phyloP scores from a whole-genome alignment of 2,113 vertebrate genomes.

The Callipepla squamata region DNA sequence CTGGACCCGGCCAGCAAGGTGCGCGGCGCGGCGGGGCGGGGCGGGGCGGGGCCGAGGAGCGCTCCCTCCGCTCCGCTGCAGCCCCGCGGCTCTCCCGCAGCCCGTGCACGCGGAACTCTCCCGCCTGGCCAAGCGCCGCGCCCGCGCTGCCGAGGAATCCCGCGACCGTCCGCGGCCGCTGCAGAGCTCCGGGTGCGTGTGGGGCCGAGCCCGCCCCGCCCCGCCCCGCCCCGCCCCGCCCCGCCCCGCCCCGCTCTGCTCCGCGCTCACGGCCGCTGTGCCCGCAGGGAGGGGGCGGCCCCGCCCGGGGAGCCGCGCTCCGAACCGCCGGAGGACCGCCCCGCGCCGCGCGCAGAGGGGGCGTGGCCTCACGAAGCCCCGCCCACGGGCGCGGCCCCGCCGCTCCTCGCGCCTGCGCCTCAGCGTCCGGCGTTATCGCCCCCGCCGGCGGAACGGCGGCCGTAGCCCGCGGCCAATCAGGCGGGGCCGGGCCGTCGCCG shows the following conservation, averaged over 20 bases:
- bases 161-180: not conserved
- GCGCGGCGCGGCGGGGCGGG: conserved; percentile 11
- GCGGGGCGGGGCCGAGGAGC: not conserved
- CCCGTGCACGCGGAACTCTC: conserved; percentile 81
- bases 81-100: not conserved
- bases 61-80: not conserved
- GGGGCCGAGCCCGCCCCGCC: not conserved
- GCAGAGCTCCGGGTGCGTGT: not conserved
- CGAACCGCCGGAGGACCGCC: too few species aligned
- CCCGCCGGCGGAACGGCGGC: not conserved
- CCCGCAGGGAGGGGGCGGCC: too few species aligned
- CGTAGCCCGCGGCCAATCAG: conserved; percentile 40
- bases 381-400: not conserved
- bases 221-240: too few species aligned
- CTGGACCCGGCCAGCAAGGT: conserved; percentile 88
- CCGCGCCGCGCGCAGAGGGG: not conserved
- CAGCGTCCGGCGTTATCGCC: not conserved
- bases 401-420: not conserved
- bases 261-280: too few species aligned
- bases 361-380: fast-evolving
- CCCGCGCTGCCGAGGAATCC: not conserved
- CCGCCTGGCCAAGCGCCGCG: conserved; percentile 78
- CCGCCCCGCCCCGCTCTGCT: too few species aligned
- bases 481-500: not conserved
- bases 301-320: too few species aligned